Evolutionary conservation across 2,113 vertebrate genomes (phyloP).

Genomic region (Lucifuga dentata): DNA sequence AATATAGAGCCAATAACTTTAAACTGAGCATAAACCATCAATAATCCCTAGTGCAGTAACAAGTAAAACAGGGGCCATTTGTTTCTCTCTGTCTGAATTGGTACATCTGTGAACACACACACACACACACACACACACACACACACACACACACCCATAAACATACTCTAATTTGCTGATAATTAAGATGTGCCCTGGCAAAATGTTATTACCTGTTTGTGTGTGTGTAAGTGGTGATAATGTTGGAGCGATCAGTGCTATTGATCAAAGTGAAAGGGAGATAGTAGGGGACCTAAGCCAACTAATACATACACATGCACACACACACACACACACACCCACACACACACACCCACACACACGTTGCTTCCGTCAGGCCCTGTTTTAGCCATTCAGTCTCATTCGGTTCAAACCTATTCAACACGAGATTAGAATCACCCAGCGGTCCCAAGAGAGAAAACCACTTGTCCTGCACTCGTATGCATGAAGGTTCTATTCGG

Average conservation of each 20-base stretch:
- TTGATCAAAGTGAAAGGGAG: conserved; percentile 50
- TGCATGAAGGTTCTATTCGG: conserved; percentile 58
- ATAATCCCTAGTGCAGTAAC: conserved; percentile 41
- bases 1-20: conserved; percentile 52
- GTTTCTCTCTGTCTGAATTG: conserved; percentile 36
- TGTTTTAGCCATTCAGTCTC: conserved; percentile 66
- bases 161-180: not conserved
- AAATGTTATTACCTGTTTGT: conserved; percentile 5
- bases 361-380: conserved; percentile 37
- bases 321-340: conserved; percentile 16
- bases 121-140: conserved; percentile 5
- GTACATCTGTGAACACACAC: conserved; percentile 31
- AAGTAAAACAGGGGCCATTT: conserved; percentile 18
- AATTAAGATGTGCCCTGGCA: conserved; percentile 18
- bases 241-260: conserved; percentile 54
- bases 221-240: conserved; percentile 33
- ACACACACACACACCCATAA: not conserved
- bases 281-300: conserved; percentile 37
- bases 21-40: conserved; percentile 40
- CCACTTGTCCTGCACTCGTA: conserved; percentile 58
- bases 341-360: conserved; percentile 13
- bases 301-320: conserved; percentile 26
- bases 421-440: conserved; percentile 58
- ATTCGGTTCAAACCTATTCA: conserved; percentile 53
- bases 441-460: conserved; percentile 54